A percentile compares a stretch with the other conserved stretches of the same genome.
Conservation (phyloP, 2,888 invertebrate species). For the Kuschelorhynchus macadamiae region DNA sequence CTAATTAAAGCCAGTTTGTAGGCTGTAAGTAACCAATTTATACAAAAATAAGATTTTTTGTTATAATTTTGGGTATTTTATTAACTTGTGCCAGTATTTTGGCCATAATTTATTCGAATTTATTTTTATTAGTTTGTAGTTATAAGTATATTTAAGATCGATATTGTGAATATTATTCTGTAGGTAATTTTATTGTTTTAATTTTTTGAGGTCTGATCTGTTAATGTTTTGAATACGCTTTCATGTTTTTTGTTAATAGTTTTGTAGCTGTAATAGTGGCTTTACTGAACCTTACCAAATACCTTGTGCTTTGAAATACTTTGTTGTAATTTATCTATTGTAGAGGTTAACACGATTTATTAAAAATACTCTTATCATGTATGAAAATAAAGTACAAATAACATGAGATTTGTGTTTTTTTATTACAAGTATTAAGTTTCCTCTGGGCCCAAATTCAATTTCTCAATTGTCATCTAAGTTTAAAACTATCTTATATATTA, state of each 20-base stretch:
- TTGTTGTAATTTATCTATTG: slow-evolving; percentile 6
- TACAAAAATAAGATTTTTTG: slow-evolving; percentile 6
- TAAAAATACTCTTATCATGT: background rate
- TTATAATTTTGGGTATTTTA: slow-evolving; percentile 10
- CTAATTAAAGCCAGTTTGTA: slow-evolving; percentile 17
- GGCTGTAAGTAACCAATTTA: slow-evolving; percentile 15
- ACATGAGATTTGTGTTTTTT: too few species aligned
- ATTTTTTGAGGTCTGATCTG: background rate
- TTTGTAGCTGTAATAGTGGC: too few species aligned
- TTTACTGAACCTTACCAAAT: slow-evolving; percentile 9
- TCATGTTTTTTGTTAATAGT: too few species aligned
- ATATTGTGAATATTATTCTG: slow-evolving; percentile 8
- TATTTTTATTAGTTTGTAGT: slow-evolving; percentile 18
- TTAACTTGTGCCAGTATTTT: background rate
- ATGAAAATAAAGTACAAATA: slow-evolving; percentile 21
- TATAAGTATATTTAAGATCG: too few species aligned
- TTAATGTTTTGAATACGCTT: background rate
- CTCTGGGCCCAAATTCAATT: too few species aligned
- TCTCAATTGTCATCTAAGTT: too few species aligned
- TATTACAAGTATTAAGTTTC: too few species aligned
- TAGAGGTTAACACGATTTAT: too few species aligned
- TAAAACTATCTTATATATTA: too few species aligned
- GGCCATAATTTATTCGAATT: slow-evolving; percentile 22
- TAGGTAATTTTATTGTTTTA: slow-evolving; percentile 1
- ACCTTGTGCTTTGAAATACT: slow-evolving; percentile 5